Evolutionary conservation across 2,797 vertebrate genomes (phyloP).

Genomic region (Merluccius polli): DNA sequence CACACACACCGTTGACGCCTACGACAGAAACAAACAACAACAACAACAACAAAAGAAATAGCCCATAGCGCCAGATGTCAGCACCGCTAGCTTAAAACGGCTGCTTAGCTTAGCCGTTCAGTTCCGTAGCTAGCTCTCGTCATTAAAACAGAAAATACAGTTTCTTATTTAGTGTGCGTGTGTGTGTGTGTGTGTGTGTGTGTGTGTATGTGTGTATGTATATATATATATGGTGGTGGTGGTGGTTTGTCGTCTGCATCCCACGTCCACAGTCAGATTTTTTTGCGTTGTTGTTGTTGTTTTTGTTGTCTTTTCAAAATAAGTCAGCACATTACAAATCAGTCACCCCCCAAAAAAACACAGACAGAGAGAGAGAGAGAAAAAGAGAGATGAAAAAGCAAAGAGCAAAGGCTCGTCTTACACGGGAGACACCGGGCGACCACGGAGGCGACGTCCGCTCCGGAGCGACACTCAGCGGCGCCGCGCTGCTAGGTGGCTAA

Average conservation of each 20-base stretch:
- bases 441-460: constrained; percentile 37
- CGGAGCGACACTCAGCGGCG: constrained; percentile 55
- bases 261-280: neutral
- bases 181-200: no score
- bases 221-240: no score
- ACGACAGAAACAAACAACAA: no score
- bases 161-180: neutral
- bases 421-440: neutral
- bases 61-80: neutral
- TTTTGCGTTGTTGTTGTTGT: no score
- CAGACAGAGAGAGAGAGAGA: no score
- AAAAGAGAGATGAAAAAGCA: neutral
- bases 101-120: neutral
- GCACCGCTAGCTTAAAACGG: no score
- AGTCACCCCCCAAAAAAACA: no score
- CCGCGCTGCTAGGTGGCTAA: constrained; percentile 52
- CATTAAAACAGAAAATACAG: neutral
- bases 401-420: neutral
- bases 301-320: neutral
- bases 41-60: no score
- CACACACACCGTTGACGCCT: neutral
- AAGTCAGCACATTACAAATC: neutral
- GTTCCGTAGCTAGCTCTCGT: neutral
- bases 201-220: no score
- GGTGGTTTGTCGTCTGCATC: neutral